Conservation (phyloP, 2,888 invertebrate genomes). For the Matsumyia berberina region DNA sequence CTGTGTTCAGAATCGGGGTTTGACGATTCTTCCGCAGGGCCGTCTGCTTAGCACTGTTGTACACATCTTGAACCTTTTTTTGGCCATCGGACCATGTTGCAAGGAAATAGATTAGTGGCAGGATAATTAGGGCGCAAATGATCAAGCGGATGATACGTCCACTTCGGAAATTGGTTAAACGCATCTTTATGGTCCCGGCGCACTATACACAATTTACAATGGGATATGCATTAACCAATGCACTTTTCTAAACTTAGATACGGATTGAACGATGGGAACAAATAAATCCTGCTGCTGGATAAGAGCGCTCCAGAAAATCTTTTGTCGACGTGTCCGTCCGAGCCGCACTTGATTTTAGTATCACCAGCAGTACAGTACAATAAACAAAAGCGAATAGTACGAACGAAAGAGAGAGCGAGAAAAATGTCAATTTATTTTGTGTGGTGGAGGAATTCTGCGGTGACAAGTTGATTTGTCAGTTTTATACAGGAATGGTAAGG, state of each 20-base stretch:
- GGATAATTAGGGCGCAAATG: constrained; percentile 85
- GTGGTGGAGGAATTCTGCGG: constrained; percentile 9
- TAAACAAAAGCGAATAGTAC: constrained; percentile 65
- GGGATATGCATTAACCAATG: constrained; percentile 14
- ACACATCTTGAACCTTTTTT: constrained; percentile 81
- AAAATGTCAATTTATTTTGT: constrained; percentile 45
- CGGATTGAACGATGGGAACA: neutral
- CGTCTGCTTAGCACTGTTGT: constrained; percentile 74
- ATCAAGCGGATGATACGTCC: constrained; percentile 86
- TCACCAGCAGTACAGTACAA: constrained; percentile 43
- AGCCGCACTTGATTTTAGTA: constrained; percentile 52
- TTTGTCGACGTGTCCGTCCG: constrained; percentile 73
- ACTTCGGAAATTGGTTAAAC: constrained; percentile 87
- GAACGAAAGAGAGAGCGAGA: constrained; percentile 57
- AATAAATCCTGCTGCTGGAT: constrained; percentile 8
- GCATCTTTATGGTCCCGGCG: constrained; percentile 84
- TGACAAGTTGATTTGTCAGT: constrained; percentile 30
- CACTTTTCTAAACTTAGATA: neutral
- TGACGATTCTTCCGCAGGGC: constrained; percentile 77
- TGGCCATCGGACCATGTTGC: constrained; percentile 87
- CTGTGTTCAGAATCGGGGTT: constrained; percentile 82
- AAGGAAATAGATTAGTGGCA: constrained; percentile 87
- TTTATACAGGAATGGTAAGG: constrained; percentile 1
- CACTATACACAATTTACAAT: constrained; percentile 29
- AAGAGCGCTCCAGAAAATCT: constrained; percentile 58